Evolutionary conservation across 2,113 vertebrate species (phyloP).

Genomic region (Phylloscopus trochilus): DNA sequence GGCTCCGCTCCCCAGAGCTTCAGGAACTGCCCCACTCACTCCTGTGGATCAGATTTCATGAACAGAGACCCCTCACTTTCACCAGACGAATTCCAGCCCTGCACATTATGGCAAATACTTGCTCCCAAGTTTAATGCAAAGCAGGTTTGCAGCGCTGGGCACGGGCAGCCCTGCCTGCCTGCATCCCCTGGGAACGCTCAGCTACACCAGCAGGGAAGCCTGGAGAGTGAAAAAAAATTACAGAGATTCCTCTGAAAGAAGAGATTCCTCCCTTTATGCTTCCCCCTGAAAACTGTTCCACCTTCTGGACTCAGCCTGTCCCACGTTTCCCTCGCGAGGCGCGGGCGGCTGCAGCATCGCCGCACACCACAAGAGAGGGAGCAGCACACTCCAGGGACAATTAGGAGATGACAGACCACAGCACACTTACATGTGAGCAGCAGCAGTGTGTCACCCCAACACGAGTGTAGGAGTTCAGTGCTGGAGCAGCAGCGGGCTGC

Average conservation of each 20-base stretch:
- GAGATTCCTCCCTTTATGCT: not conserved
- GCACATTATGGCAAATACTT: not conserved
- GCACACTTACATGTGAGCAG: not conserved
- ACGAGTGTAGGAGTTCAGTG: accelerated
- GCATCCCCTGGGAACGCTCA: not conserved
- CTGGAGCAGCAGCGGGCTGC: not conserved
- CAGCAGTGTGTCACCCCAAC: accelerated
- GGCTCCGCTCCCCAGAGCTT: not conserved
- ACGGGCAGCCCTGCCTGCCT: not conserved
- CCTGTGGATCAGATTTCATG: not conserved
- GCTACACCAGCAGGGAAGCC: not conserved
- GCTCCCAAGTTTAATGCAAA: not conserved
- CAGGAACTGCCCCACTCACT: not conserved
- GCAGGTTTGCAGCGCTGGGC: not conserved
- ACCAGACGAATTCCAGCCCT: not conserved
- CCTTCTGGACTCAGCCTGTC: no score
- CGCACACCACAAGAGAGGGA: not conserved
- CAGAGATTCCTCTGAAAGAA: not conserved
- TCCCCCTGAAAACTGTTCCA: not conserved
- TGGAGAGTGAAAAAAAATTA: accelerated
- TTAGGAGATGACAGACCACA: not conserved
- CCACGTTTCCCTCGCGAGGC: accelerated
- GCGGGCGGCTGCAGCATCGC: not conserved
- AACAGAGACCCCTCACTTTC: not conserved
- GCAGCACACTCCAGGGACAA: not conserved